Base-by-base conservation (phyloP, 2,113 vertebrate species). In the Macroglossus sobrinus region DNA sequence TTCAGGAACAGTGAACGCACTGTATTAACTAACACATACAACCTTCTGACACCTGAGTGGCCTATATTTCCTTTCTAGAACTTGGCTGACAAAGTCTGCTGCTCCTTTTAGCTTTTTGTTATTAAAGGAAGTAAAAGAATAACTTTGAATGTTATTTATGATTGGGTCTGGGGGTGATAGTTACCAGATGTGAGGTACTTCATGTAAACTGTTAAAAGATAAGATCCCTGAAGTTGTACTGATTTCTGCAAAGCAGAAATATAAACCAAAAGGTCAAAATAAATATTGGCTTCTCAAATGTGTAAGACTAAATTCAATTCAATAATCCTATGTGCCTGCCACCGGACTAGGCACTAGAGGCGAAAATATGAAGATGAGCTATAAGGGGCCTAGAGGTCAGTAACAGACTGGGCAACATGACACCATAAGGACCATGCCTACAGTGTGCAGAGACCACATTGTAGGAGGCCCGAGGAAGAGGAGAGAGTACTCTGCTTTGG, bases 101-200 rank as follows among this genome's bases (percentile, higher is more conserved):
- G 63, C 21, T 66, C 92, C 59, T 50, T 84, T 95, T 57, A 84
- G 86, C 93, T 84, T 93, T 50, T 35, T 72, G 82, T 94, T 93
- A 95, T 75, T 76, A 92, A 96, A 92, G 57, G 38, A 86, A 95
- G 59, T 50, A 91, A 89, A 96, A 78, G 81, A 92, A 81, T 82
- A 82, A 71, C 84, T 95, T 45, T 28, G 76, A 61, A 81, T 93
- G 74, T 93, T 76, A 94, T 89, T 93, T 95, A 75, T 96, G 95
- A 93, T 85, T 84, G 85, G 57, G 40, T 61, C 40, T 69, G 35
- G 84, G 30, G 26, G 81, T 74, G 85, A 96, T 26, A 90, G 59
- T 53, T 97, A 91, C 93, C 91, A 93, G 84, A 85, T 94, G 81
- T 95, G 81, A 94, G 74, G 68, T 55, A 24, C 12, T 82, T 91